Conservation (phyloP, 2,888 invertebrate genomes). For the Leptothorax acervorum region DNA sequence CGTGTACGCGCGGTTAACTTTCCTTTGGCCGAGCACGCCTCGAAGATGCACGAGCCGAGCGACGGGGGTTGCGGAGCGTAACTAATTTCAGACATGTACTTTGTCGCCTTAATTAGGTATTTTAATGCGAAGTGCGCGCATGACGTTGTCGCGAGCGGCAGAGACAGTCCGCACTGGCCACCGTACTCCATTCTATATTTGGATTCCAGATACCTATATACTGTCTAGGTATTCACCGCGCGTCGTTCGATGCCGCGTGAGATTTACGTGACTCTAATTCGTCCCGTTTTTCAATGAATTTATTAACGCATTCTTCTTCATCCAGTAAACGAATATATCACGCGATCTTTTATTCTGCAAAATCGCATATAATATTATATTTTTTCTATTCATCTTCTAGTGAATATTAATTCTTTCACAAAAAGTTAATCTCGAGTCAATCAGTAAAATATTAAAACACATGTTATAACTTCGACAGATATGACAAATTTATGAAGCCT, state of each 20-base stretch:
- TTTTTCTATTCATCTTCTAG: not conserved
- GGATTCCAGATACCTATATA: slow-evolving; percentile 11
- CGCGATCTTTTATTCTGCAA: not conserved
- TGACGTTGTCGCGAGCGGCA: slow-evolving; percentile 50
- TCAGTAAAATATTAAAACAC: not conserved
- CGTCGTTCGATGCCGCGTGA: not conserved
- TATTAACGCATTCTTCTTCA: not conserved
- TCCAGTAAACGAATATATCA: not conserved
- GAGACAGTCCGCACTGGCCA: slow-evolving; percentile 48
- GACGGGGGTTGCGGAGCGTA: slow-evolving; percentile 52
- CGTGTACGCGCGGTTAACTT: slow-evolving; percentile 50
- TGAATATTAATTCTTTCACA: not conserved
- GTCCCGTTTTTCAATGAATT: not conserved
- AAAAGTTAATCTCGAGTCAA: not conserved
- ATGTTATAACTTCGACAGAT: not conserved
- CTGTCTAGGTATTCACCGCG: not conserved
- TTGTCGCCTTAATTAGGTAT: slow-evolving; percentile 71
- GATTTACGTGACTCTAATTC: not conserved
- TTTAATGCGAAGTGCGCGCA: slow-evolving; percentile 66
- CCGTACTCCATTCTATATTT: slow-evolving; percentile 28
- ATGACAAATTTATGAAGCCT: not conserved
- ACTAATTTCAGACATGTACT: slow-evolving; percentile 66
- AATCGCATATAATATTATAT: not conserved
- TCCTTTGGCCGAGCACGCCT: slow-evolving; percentile 48
- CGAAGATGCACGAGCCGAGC: slow-evolving; percentile 49